Base-by-base conservation (phyloP, 2,113 vertebrate species). In the Grammatotria lemairii region DNA sequence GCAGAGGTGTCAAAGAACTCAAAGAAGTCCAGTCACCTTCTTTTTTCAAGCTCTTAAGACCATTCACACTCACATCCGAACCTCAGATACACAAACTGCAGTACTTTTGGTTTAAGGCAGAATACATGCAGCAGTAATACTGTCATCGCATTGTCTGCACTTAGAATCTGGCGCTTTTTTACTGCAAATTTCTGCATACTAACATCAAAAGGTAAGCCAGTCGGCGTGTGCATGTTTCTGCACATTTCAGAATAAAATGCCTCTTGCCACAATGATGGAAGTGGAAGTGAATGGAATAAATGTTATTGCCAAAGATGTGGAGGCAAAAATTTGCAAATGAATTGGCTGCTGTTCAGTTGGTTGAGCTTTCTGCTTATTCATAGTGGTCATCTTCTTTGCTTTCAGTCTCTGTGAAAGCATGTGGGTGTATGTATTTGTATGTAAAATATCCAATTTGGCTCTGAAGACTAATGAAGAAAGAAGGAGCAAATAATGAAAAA, bases 401-500 rank as follows among this genome's bases (percentile, higher is more conserved):
- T 33, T 53, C 38, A 16, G 28, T 60, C 26, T 75, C 13, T 60
- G 9, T 49, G 12, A 33, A 23, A 47, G 26, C 17, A 23, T 28
- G 45, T 23, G 63, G 12, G 35, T 21, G 2, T 65, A 21, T 68
- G 63, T 40, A 40, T 40, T 35, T 38, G 10, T 12, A 38, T 65
- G 33, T n/a, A 65, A 68, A 33, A 55, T 23, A 79, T 35, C n/a
- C 31, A 47, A 14, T n/a, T 85, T 70, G 63, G 13, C 26, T 51
- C 28, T 83, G 47, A 57, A 57, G 57, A 19, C 63, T 87, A 80
- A 78, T 90, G 70, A 89, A 85, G 42, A 81, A 45, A 85, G 82
- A 86, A 8, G 75, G 38, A 83, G 80, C 75, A 85, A 85, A 89
- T 86, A 89, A 94, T 92, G 82, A 91, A 86, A 82, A 82, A 40